phyloP scores from a whole-genome alignment of 2,797 vertebrate species.

The Rhabdophis nuchalis region DNA sequence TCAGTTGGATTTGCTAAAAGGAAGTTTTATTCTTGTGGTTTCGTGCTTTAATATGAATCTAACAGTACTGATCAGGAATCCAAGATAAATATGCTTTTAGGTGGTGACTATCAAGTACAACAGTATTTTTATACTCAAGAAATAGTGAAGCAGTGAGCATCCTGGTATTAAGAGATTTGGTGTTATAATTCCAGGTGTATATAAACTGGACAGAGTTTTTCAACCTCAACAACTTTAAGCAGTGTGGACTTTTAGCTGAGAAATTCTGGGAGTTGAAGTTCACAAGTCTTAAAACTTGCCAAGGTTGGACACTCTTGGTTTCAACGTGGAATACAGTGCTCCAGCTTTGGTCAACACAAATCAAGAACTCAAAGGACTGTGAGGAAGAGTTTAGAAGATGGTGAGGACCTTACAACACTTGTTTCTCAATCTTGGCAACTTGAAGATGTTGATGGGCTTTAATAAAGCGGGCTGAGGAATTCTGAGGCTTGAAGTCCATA shows the following conservation, averaged over 20 bases:
- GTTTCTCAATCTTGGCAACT: neutral
- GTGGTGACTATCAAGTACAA: neutral
- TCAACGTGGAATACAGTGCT: neutral
- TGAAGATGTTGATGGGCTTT: neutral
- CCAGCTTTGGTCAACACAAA: neutral
- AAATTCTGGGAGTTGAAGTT: neutral
- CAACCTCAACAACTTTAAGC: neutral
- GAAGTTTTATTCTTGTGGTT: neutral
- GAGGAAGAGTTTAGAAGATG: neutral
- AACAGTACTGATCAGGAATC: neutral
- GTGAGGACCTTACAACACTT: neutral
- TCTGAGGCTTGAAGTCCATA: neutral
- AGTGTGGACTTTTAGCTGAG: neutral
- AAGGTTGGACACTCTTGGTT: neutral
- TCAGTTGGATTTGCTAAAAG: neutral
- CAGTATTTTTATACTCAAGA: neutral
- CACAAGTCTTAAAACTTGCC: neutral
- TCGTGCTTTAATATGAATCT: neutral
- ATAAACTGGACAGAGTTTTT: neutral
- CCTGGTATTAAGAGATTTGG: neutral
- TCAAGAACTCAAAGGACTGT: neutral
- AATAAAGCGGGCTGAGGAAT: neutral
- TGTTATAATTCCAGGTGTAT: neutral
- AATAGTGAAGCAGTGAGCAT: neutral
- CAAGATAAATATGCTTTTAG: neutral